These are phyloP conservation scores for Battus philenor DNA, from an alignment of 1,140 invertebrate genomes.

Conservation along the genomic window DNA sequence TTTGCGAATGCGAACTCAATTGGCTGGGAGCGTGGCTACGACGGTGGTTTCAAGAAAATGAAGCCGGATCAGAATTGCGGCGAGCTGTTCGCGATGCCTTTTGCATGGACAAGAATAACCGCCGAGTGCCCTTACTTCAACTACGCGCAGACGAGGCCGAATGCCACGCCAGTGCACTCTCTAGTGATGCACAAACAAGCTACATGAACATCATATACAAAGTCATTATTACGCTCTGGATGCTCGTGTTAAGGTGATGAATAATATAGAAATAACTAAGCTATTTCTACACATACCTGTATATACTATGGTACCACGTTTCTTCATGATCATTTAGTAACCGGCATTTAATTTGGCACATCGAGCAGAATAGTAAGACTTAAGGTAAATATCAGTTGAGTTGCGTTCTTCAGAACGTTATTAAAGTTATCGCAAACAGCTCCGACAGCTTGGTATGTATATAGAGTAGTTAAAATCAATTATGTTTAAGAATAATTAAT, in stretches of 20 bases:
- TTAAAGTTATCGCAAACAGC: slow-evolving; percentile 14
- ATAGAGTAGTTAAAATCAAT: too few relatives aligned
- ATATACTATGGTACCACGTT: not conserved
- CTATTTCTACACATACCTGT: slow-evolving; percentile 25
- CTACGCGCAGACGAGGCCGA: slow-evolving; percentile 84
- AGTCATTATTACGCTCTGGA: slow-evolving; percentile 41
- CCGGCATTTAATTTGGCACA: too few relatives aligned
- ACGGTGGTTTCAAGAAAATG: slow-evolving; percentile 82
- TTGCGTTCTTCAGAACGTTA: slow-evolving; percentile 14
- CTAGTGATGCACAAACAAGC: slow-evolving; percentile 73
- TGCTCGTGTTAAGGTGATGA: slow-evolving; percentile 59
- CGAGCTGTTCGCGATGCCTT: slow-evolving; percentile 76
- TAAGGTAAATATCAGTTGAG: slow-evolving; percentile 10
- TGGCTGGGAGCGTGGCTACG: slow-evolving; percentile 93
- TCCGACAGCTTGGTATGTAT: too few relatives aligned
- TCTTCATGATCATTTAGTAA: slow-evolving; percentile 6
- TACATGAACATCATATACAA: slow-evolving; percentile 49
- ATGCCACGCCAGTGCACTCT: slow-evolving; percentile 85
- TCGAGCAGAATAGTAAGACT: not conserved
- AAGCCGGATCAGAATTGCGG: slow-evolving; percentile 62
- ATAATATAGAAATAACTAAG: slow-evolving; percentile 6
- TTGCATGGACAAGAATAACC: slow-evolving; percentile 80
- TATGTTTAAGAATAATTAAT: too few relatives aligned
- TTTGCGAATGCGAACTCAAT: slow-evolving; percentile 91
- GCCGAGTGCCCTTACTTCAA: slow-evolving; percentile 80